A percentile compares a stretch with the other conserved stretches of the same genome.
These are phyloP conservation scores for Hyperoplus immaculatus DNA, from an alignment of 2,797 vertebrate genomes.

Conservation along the genomic window DNA sequence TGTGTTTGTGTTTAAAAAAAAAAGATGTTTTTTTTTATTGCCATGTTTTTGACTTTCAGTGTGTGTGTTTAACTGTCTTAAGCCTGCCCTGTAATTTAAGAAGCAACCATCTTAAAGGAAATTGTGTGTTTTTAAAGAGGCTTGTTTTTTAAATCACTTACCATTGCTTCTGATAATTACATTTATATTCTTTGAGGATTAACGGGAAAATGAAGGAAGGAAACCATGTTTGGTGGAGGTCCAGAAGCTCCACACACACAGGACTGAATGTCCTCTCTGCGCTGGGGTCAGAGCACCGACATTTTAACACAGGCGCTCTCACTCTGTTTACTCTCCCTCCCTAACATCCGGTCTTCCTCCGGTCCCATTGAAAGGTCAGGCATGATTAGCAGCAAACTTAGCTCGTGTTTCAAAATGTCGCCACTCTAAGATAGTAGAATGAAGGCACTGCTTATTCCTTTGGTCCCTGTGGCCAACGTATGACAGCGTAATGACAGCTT, in stretches of 20 bases:
- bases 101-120: not conserved
- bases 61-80: not conserved
- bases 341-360: conserved; percentile 61
- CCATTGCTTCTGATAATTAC: conserved; percentile 27
- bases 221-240: conserved; percentile 62
- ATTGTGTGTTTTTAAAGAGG: not conserved
- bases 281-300: conserved; percentile 65
- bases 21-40: not conserved
- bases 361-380: conserved; percentile 60
- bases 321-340: conserved; percentile 25
- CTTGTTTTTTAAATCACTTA: conserved; percentile 20
- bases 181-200: conserved; percentile 44
- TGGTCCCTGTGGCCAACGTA: conserved; percentile 46
- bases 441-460: conserved; percentile 47
- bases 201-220: conserved; percentile 69
- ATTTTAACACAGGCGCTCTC: conserved; percentile 51
- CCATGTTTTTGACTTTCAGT: not conserved
- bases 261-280: conserved; percentile 76
- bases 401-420: conserved; percentile 66
- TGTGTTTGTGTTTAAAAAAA: conserved; percentile 16
- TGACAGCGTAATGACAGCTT: conserved; percentile 67
- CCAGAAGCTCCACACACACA: conserved; percentile 59
- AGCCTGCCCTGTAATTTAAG: not conserved
- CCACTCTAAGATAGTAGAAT: conserved; percentile 30
- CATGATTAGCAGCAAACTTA: conserved; percentile 63